Base-by-base conservation (phyloP, 2,888 invertebrate genomes). In the Clepsis dumicolana region DNA sequence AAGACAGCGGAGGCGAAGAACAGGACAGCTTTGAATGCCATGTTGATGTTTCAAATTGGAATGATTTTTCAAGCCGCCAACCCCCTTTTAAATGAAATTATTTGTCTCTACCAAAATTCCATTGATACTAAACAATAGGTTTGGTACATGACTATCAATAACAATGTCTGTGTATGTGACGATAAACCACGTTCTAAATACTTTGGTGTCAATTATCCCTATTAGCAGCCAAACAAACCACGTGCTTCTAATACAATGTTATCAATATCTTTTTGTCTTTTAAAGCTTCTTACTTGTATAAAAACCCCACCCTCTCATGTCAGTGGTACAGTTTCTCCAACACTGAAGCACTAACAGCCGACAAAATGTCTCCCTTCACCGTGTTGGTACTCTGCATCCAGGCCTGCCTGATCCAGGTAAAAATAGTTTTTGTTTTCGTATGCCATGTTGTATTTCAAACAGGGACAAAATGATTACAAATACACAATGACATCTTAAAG, bases 361-460 rank as follows among this genome's bases (percentile, higher is more conserved):
- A 12, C 54, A 75, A 70, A 69, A 86, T 86, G 86, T 79, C 78
- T 66, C 69, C 76, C 65, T 80, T 81, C 64, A 70, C 75, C n/a
- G 16, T 84, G 8, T 27, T 83, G 14, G 62, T 79, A 3, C 50
- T 84, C 25, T 81, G n/a, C n/a, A n/a, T n/a, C n/a, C n/a, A n/a
- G n/a, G n/a, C n/a, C n/a, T n/a, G 81, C 71, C 72, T 85, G 27
- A 60, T 81, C n/a, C 80, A 84, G 81, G 85, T 84, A 41, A n/a
- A 35, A 1, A 35, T 35, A 12, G 3, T 35, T 14, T 14, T 10
- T 3, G 3, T 35, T 8, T 35, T 12, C 12, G 8, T 29, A 4
- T 4, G 8, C 5, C n/a, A n/a, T n/a, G n/a, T n/a, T n/a, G n/a
- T n/a, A n/a, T n/a, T n/a, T n/a, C n/a, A n/a, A n/a, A n/a, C n/a